These are phyloP conservation scores for Poicephalus meyeri DNA, from an alignment of 2,113 vertebrate genomes.

Conservation along the genomic window DNA sequence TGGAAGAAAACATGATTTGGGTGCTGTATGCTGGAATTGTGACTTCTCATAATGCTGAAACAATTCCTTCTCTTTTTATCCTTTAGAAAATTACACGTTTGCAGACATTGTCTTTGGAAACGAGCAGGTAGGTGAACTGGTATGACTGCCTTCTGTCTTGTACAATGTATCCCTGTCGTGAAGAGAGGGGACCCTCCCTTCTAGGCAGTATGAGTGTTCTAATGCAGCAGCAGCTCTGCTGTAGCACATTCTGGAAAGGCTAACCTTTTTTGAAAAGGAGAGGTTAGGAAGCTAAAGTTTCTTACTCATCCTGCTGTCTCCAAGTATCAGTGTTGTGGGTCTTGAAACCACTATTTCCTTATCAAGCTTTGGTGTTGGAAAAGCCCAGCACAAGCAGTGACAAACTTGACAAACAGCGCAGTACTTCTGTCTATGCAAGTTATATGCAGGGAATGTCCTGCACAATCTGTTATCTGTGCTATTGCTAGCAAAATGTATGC, in stretches of 20 bases:
- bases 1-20: background rate
- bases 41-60: slow-evolving; percentile 12
- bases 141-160: background rate
- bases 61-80: slow-evolving; percentile 6
- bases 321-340: background rate
- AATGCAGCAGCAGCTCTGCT: background rate
- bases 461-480: background rate
- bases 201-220: background rate
- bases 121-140: slow-evolving; percentile 83
- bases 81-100: slow-evolving; percentile 84
- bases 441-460: background rate
- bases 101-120: slow-evolving; percentile 93
- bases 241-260: background rate
- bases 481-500: background rate
- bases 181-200: background rate
- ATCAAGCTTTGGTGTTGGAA: background rate
- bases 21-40: background rate
- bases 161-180: background rate
- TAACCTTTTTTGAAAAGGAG: background rate
- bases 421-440: background rate
- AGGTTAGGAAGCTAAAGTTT: background rate
- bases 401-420: background rate
- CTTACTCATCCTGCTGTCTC: background rate
- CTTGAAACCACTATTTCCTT: background rate
- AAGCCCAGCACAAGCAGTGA: background rate